phyloP scores from a whole-genome alignment of 2,888 invertebrate species.

The Sphecodes monilicornis region DNA sequence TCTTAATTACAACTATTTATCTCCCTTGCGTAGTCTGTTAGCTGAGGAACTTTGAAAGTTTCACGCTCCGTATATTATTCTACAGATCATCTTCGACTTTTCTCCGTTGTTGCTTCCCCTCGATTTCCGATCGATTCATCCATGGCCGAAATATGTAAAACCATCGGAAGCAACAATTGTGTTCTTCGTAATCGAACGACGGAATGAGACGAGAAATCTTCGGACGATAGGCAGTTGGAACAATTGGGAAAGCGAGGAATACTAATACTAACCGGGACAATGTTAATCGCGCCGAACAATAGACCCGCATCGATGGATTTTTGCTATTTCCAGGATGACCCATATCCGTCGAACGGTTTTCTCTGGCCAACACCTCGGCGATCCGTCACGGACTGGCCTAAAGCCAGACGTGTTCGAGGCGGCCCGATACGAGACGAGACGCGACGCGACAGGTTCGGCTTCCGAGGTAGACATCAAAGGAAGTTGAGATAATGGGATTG shows the following conservation, averaged over 20 bases:
- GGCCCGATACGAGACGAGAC: constrained; percentile 34
- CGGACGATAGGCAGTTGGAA: neutral
- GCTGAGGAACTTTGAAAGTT: too few relatives aligned
- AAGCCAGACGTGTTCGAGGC: constrained; percentile 53
- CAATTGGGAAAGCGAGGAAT: constrained; percentile 27
- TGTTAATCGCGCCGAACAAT: constrained; percentile 62
- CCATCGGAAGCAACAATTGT: neutral
- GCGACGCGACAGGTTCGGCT: constrained; percentile 14
- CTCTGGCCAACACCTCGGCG: constrained; percentile 66
- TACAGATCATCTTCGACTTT: neutral
- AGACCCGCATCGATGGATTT: constrained; percentile 66
- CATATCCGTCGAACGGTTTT: constrained; percentile 70
- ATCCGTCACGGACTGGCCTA: constrained; percentile 57
- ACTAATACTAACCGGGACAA: constrained; percentile 18
- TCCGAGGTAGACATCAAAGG: constrained; percentile 52
- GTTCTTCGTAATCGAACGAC: neutral
- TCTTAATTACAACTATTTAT: too few relatives aligned
- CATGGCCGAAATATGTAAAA: neutral
- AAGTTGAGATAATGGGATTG: constrained; percentile 51
- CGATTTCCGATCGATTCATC: neutral
- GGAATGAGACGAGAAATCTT: neutral
- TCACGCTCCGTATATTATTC: too few relatives aligned
- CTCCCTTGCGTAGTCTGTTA: too few relatives aligned
- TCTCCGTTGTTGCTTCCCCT: neutral
- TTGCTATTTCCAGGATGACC: constrained; percentile 73